Conservation (phyloP, 2,888 invertebrate species). For the Deroplatys truncata region DNA sequence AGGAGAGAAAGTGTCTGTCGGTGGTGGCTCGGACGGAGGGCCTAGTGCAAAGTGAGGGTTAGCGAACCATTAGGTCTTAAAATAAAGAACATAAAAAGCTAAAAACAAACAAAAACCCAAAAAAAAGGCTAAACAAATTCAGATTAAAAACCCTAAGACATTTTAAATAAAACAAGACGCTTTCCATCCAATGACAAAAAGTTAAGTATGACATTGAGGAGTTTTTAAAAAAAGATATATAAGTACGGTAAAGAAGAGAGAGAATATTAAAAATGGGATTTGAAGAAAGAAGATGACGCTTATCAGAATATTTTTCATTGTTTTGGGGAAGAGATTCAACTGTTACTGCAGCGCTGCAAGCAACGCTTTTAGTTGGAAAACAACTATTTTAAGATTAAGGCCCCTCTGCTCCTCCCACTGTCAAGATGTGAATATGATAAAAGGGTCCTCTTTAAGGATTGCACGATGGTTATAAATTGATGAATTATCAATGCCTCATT, state of each 20-base stretch:
- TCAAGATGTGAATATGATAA: not conserved
- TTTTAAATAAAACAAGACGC: constrained; percentile 8
- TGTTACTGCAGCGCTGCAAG: not conserved
- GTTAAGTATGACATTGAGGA: constrained; percentile 8
- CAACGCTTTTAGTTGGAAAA: not conserved
- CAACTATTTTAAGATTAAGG: not conserved
- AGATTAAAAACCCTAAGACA: constrained; percentile 5
- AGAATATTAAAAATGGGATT: constrained; percentile 3
- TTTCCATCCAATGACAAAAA: constrained; percentile 26
- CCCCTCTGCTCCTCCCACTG: not conserved
- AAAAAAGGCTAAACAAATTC: not conserved
- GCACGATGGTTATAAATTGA: not conserved
- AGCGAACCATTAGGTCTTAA: constrained; percentile 20
- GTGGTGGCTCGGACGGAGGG: constrained; percentile 29
- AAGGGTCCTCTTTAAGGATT: not conserved
- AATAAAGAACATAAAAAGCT: constrained; percentile 7
- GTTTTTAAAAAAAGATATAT: constrained; percentile 14
- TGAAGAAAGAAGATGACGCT: not conserved
- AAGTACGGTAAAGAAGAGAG: constrained; percentile 2
- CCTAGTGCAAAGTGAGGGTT: constrained; percentile 30
- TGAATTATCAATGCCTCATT: not conserved
- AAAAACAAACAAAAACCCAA: not conserved
- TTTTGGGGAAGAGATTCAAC: not conserved
- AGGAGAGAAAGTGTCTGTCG: constrained; percentile 31
- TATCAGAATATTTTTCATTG: constrained; percentile 1